Percentiles rank a stretch among this genome's conserved stretches.
Conservation (phyloP, 2,888 invertebrate species). For the Sthenelais limicola region DNA sequence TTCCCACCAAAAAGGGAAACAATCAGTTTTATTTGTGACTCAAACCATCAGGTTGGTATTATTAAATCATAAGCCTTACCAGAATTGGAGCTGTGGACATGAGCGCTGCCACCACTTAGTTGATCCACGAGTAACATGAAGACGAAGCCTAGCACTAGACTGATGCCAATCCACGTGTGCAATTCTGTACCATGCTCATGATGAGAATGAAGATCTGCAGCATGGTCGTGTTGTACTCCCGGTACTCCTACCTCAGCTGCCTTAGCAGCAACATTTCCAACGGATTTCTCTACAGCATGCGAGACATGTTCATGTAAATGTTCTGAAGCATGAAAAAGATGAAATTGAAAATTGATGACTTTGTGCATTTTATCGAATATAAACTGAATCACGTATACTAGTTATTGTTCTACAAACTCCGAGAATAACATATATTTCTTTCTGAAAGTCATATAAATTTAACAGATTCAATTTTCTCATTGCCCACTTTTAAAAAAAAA, state of each 20-base stretch:
- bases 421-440: too few species aligned
- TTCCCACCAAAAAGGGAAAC: neutral
- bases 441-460: too few species aligned
- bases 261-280: conserved; percentile 19
- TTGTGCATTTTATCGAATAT: too few species aligned
- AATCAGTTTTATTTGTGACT: neutral
- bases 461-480: too few species aligned
- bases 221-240: conserved; percentile 25
- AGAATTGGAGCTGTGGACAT: conserved; percentile 35
- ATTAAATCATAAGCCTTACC: conserved; percentile 7
- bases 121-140: conserved; percentile 98
- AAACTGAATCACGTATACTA: too few species aligned
- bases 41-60: neutral
- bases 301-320: neutral
- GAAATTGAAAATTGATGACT: neutral
- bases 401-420: too few species aligned
- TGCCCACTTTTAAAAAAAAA: too few species aligned
- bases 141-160: conserved; percentile 94
- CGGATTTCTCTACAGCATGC: conserved; percentile 21
- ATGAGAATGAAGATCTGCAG: neutral
- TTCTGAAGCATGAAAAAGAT: neutral
- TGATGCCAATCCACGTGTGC: conserved; percentile 90
- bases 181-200: conserved; percentile 74
- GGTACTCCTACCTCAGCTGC: conserved; percentile 19
- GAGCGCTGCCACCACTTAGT: conserved; percentile 69